Evolutionary conservation across 2,888 invertebrate species (phyloP), one percentile per base, ranked within the genome.

Genomic region (Tanytarsus gracilentus): DNA sequence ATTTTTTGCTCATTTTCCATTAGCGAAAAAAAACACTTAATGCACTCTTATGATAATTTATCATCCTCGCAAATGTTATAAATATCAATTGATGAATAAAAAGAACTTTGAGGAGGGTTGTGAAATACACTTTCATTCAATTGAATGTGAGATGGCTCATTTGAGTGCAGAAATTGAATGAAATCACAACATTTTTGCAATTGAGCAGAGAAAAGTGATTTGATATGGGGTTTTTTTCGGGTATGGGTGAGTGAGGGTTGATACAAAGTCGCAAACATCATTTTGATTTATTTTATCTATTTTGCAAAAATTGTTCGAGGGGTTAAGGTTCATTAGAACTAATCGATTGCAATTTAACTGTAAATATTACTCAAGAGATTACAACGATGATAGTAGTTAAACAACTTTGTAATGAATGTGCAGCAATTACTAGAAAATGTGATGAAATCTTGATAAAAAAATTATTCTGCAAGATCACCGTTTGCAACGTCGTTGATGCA

Each of bases 161-260:
- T 58, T 58, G 18, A 44, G 29, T 48, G 48, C 58, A 26, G 48
- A 58, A 21, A 44, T 44, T 9, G 39, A 26, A 36, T 21, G 55
- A 55, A 55, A 55, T 55, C 55, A 58, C 27, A 58, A 58, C 48
- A 58, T 48, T 58, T 58, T 58, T 58, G 58, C 58, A 58, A 58
- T 58, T 58, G 58, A 58, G 58, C 51, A 26, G 9, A 58, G 58
- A 29, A 18, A 40, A 58, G 25, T 58, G 48, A 58, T 58, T 58
- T 29, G 58, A 58, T 58, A 48, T 58, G 48, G 58, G 55, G 40
- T 56, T 26, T 30, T 21, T 21, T n/a, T 14, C 33, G 21, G 18
- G 21, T 16, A 18, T 51, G 30, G 30, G 18, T 40, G 40, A 40
- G 8, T 16, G 27, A 27, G 55, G 49, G 49, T 26, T 49, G 49